Base-by-base conservation (phyloP, 2,888 invertebrate species). In the Eupelmus urozonus region DNA sequence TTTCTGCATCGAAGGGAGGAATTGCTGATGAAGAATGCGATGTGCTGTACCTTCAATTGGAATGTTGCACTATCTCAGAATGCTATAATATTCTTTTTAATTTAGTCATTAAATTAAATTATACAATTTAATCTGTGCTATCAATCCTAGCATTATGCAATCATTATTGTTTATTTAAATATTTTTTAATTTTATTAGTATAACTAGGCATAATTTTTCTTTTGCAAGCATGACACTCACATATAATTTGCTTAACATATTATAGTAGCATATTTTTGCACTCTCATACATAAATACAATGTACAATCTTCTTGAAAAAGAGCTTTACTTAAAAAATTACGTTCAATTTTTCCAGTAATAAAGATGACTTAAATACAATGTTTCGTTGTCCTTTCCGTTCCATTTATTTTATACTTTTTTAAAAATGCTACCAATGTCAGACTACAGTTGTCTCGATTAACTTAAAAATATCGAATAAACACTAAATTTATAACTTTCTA, bases 51-150 rank as follows among this genome's bases (percentile, higher is more conserved):
- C 55, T 78, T 45, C n/a, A n/a, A 65, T 63, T 27, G 51, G 49
- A 74, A 59, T 66, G 78, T 74, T 79, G 71, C 75, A 79, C 42
- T 45, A 3, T 78, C 62, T 74, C 40, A 23, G 55, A 62, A 62
- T 77, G 45, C 23, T n/a, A 23, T 45, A 42, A 25, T 42, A 67
- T 40, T 20, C 16, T 49, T 16, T 27, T n/a, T 45, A 49, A 18
- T 45, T n/a, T 45, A 45, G 13, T 9, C 9, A 7, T 45, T 45
- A 45, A 13, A 13, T 9, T 45, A 45, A 45, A 45, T 45, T 45
- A 34, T 9, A n/a, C n/a, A n/a, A n/a, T 20, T 20, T 11, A 9
- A 20, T 18, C 9, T 20, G n/a, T 18, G 4, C 34, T 2, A 34
- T 11, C 16, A 40, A 5, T 62, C 16, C 9, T 3, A 5, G 9